phyloP scores from a whole-genome alignment of 2,888 invertebrate genomes.

The Lasioglossum leucozonium region DNA sequence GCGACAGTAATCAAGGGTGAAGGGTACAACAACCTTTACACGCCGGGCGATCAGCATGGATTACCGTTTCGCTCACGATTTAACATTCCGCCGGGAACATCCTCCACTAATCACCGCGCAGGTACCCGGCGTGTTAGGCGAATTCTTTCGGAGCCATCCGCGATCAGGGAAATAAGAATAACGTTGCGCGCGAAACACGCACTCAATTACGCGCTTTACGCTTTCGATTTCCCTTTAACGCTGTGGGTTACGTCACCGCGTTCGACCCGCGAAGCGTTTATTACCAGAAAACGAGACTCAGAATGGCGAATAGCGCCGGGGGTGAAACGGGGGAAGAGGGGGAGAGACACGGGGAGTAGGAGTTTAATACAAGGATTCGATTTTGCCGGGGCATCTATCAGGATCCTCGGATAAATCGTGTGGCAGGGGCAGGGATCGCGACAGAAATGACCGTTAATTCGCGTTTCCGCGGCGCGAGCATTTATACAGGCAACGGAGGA shows the following conservation, averaged over 20 bases:
- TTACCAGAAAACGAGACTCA: background rate
- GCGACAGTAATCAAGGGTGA: conserved; percentile 1
- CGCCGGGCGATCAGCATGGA: background rate
- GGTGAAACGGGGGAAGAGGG: background rate
- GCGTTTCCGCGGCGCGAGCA: conserved; percentile 56
- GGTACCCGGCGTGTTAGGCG: background rate
- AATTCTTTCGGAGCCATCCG: background rate
- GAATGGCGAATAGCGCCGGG: conserved; percentile 16
- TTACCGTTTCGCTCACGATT: conserved; percentile 6
- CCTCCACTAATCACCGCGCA: background rate
- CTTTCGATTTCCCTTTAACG: conserved; percentile 7
- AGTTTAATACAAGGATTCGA: conserved; percentile 23
- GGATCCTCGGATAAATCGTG: conserved; percentile 40
- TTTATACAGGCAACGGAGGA: conserved; percentile 63
- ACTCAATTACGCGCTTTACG: conserved; percentile 9
- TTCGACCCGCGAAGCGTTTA: background rate
- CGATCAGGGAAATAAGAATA: conserved; percentile 3
- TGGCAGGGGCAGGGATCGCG: conserved; percentile 48
- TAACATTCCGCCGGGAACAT: background rate
- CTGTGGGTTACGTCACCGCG: background rate
- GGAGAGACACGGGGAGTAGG: background rate
- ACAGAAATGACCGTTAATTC: conserved; percentile 65
- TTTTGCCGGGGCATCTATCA: conserved; percentile 27
- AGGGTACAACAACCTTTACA: conserved; percentile 10
- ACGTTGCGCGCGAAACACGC: background rate